Percentiles rank a stretch among this genome's conserved stretches.
These are phyloP conservation scores for Endomychus coccineus DNA, from an alignment of 2,888 invertebrate species.

Conservation along the genomic window DNA sequence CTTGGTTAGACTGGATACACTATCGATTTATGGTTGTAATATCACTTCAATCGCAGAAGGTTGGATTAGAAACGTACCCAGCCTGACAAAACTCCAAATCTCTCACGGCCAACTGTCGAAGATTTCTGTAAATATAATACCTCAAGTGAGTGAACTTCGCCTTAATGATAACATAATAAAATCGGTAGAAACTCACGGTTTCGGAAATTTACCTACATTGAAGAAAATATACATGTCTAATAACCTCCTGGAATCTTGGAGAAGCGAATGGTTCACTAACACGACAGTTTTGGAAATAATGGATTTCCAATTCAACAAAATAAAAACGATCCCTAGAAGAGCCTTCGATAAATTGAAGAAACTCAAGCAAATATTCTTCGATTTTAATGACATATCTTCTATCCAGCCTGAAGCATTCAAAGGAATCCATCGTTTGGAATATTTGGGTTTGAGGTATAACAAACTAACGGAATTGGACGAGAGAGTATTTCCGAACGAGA, in stretches of 20 bases:
- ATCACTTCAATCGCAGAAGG: neutral
- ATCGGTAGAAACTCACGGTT: slow-evolving; percentile 18
- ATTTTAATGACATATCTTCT: slow-evolving; percentile 24
- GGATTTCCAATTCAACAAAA: slow-evolving; percentile 23
- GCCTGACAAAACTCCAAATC: slow-evolving; percentile 3
- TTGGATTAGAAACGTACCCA: slow-evolving; percentile 7
- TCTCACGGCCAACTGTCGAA: slow-evolving; percentile 2
- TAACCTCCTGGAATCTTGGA: slow-evolving; percentile 23
- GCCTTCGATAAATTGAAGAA: slow-evolving; percentile 22
- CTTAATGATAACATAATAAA: slow-evolving; percentile 23
- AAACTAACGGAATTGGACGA: slow-evolving; percentile 16
- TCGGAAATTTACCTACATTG: slow-evolving; percentile 19
- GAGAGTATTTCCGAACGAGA: slow-evolving; percentile 4
- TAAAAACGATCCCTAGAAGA: slow-evolving; percentile 17
- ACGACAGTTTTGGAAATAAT: slow-evolving; percentile 20
- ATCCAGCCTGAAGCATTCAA: slow-evolving; percentile 24
- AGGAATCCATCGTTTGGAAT: slow-evolving; percentile 22
- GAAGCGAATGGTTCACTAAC: slow-evolving; percentile 25
- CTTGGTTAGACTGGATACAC: neutral
- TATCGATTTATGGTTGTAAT: slow-evolving; percentile 6
- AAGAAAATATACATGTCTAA: slow-evolving; percentile 17
- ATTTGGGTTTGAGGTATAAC: slow-evolving; percentile 26
- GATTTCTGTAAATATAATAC: slow-evolving; percentile 5
- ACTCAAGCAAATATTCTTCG: slow-evolving; percentile 21
- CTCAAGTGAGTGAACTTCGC: slow-evolving; percentile 19